A percentile compares a stretch with the other conserved stretches of the same genome.
phyloP scores from a whole-genome alignment of 2,797 vertebrate genomes.

The Cottoperca gobio region DNA sequence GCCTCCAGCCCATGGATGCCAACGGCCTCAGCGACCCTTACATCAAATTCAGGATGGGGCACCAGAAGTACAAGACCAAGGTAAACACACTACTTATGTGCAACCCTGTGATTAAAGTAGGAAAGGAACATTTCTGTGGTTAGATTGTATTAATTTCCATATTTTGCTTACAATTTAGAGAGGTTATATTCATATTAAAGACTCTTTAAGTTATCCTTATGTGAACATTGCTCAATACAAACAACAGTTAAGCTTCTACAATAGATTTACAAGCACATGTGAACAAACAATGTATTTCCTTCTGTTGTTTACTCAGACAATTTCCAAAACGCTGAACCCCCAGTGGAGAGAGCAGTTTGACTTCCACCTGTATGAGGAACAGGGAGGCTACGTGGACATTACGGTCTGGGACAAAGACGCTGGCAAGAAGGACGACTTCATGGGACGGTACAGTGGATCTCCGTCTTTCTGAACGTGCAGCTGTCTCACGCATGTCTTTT shows the following conservation, averaged over 20 bases:
- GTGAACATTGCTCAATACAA: neutral
- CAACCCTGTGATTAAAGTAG: neutral
- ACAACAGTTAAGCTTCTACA: neutral
- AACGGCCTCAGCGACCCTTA: slow-evolving; percentile 97
- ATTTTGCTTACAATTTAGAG: neutral
- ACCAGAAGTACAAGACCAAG: slow-evolving; percentile 99
- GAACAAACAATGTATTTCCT: neutral
- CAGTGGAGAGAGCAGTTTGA: slow-evolving; percentile 99
- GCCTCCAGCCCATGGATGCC: slow-evolving; percentile 93
- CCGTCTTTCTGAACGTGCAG: neutral
- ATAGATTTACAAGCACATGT: neutral
- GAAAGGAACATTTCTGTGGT: neutral
- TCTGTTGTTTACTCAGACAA: slow-evolving; percentile 82
- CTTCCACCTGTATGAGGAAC: slow-evolving; percentile 96
- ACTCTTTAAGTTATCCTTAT: neutral
- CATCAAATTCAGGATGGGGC: slow-evolving; percentile 94
- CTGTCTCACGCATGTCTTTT: neutral
- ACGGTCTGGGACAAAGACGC: slow-evolving; percentile 97
- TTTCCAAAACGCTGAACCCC: slow-evolving; percentile 95
- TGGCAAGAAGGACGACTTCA: slow-evolving; percentile 97
- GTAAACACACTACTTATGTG: slow-evolving; percentile 70
- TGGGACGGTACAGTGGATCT: slow-evolving; percentile 89
- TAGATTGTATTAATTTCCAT: neutral
- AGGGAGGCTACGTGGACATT: slow-evolving; percentile 92
- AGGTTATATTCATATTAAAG: neutral